phyloP scores from a whole-genome alignment of 2,888 invertebrate species.

The Ectropis crepuscularia region DNA sequence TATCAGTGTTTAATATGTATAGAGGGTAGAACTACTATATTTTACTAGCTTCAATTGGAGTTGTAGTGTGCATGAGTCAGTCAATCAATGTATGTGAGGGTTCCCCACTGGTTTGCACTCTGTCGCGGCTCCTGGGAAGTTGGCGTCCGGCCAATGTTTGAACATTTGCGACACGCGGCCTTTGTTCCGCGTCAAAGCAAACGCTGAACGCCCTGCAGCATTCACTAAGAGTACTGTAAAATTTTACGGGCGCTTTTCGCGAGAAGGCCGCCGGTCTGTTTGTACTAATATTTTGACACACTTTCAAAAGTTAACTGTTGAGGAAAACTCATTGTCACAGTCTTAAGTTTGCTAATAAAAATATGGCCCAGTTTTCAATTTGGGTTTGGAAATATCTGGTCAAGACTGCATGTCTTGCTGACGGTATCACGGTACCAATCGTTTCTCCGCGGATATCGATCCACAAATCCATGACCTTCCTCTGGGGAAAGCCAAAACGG shows the following conservation, averaged over 20 bases:
- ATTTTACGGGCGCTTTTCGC: constrained; percentile 56
- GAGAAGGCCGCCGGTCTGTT: constrained; percentile 47
- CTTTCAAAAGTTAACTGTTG: constrained; percentile 34
- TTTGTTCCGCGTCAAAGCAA: constrained; percentile 60
- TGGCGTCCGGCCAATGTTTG: constrained; percentile 66
- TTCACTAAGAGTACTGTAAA: constrained; percentile 55
- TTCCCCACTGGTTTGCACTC: constrained; percentile 18
- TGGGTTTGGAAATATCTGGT: neutral
- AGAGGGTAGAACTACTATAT: constrained; percentile 1
- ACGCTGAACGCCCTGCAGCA: constrained; percentile 65
- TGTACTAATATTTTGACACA: constrained; percentile 44
- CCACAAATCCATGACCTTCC: constrained; percentile 26
- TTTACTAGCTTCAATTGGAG: neutral
- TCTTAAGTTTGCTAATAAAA: constrained; percentile 12
- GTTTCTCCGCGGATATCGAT: constrained; percentile 24
- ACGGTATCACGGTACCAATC: constrained; percentile 12
- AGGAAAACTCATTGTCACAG: constrained; percentile 11
- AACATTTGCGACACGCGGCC: constrained; percentile 57
- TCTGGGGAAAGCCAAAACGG: constrained; percentile 32
- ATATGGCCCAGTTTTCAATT: neutral
- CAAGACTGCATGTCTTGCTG: neutral
- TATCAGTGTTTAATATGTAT: neutral
- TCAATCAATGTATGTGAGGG: constrained; percentile 8
- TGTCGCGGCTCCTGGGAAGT: constrained; percentile 50
- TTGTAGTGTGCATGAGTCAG: constrained; percentile 8